Conservation (phyloP, 2,888 invertebrate genomes). For the Drosophila diplacantha region DNA sequence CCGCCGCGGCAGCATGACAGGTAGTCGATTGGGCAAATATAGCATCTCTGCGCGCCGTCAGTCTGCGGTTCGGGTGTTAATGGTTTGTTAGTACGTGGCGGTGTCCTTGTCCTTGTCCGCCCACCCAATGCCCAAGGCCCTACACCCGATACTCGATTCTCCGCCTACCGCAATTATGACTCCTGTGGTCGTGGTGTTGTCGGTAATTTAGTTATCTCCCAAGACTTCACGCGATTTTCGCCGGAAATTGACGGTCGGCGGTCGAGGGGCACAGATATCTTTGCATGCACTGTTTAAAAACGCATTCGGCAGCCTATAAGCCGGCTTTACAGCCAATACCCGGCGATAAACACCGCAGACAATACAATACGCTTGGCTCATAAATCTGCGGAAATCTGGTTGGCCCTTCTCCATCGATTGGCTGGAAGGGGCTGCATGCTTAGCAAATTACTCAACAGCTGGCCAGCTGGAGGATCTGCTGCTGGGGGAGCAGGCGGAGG, state of each 20-base stretch:
- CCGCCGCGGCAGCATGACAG: conserved; percentile 55
- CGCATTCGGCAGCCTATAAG: conserved; percentile 68
- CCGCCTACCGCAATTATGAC: conserved; percentile 52
- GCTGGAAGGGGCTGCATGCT: conserved; percentile 44
- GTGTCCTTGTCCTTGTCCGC: conserved; percentile 41
- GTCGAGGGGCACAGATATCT: conserved; percentile 62
- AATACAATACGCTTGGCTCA: conserved; percentile 49
- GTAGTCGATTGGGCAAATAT: conserved; percentile 44
- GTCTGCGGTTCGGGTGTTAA: conserved; percentile 68
- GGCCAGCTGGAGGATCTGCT: conserved; percentile 1
- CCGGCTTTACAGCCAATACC: conserved; percentile 67
- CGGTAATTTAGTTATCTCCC: conserved; percentile 66
- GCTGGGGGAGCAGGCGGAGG: conserved; percentile 1
- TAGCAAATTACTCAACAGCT: conserved; percentile 72
- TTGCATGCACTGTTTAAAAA: conserved; percentile 76
- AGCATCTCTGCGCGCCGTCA: conserved; percentile 22
- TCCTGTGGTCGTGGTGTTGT: conserved; percentile 40
- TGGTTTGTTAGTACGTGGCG: conserved; percentile 62
- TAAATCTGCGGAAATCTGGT: conserved; percentile 54
- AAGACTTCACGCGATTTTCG: conserved; percentile 52
- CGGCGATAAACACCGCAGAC: conserved; percentile 46
- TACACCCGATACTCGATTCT: conserved; percentile 11
- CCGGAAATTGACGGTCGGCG: conserved; percentile 59
- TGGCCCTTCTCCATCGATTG: conserved; percentile 28
- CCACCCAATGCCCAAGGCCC: conserved; percentile 15